Conservation (phyloP, 2,888 invertebrate species). For the Trachelus iudaicus region DNA sequence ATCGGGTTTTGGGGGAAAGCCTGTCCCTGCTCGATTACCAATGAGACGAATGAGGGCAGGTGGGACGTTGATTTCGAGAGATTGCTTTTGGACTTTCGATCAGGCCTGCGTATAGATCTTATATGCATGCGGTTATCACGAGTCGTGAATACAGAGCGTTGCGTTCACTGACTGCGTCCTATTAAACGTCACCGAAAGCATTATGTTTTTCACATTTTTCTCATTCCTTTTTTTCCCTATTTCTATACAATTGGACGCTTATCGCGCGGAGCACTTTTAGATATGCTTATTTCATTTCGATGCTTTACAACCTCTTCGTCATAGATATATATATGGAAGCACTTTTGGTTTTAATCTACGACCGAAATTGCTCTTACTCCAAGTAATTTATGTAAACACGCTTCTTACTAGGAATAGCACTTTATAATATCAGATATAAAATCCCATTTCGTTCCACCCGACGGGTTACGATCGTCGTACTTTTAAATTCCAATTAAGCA, state of each 20-base stretch:
- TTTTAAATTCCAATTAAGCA: slow-evolving; percentile 18
- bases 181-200: background rate
- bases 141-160: background rate
- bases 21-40: slow-evolving; percentile 39
- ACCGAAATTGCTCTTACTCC: background rate
- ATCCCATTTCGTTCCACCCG: too few species aligned
- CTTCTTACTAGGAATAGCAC: too few species aligned
- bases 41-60: slow-evolving; percentile 34
- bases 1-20: slow-evolving; percentile 33
- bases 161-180: background rate
- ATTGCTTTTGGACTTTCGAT: slow-evolving; percentile 23
- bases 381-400: background rate
- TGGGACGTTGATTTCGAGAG: slow-evolving; percentile 39
- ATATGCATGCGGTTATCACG: slow-evolving; percentile 15
- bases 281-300: background rate
- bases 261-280: background rate
- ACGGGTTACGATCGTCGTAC: background rate
- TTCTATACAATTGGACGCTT: background rate
- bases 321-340: background rate
- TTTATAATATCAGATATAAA: too few species aligned
- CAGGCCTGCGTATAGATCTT: slow-evolving; percentile 18
- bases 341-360: background rate
- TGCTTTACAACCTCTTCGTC: background rate
- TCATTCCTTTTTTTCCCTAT: background rate
- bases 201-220: background rate